phyloP scores from a whole-genome alignment of 2,888 invertebrate species.

The Standfussiana lucernea region DNA sequence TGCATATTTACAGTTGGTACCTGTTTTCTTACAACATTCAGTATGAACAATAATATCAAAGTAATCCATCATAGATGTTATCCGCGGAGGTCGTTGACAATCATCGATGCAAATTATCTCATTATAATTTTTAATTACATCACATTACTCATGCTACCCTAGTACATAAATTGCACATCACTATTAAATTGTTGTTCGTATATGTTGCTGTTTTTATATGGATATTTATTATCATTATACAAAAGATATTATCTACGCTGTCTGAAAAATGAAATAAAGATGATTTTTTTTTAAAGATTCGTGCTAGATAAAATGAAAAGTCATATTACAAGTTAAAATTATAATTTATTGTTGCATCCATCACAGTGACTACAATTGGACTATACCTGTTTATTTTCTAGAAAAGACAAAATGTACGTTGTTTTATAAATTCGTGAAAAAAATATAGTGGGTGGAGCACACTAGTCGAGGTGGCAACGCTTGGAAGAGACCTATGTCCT shows the following conservation, averaged over 20 bases:
- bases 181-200: conserved; percentile 15
- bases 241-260: conserved; percentile 25
- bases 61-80: conserved; percentile 40
- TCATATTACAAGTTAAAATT: neutral
- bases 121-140: conserved; percentile 63
- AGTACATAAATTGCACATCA: conserved; percentile 42
- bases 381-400: neutral
- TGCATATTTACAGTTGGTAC: neutral
- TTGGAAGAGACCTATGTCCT: neutral
- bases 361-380: neutral
- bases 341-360: neutral
- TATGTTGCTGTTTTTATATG: conserved; percentile 21
- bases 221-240: conserved; percentile 24
- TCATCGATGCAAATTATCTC: conserved; percentile 58
- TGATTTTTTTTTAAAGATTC: conserved; percentile 1
- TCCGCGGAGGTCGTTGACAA: conserved; percentile 48
- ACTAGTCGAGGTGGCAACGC: neutral
- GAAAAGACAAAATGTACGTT: neutral
- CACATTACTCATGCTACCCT: conserved; percentile 45
- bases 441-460: neutral
- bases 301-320: conserved; percentile 11
- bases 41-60: conserved; percentile 16
- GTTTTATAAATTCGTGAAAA: neutral
- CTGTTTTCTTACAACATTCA: neutral
- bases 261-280: conserved; percentile 22